Conservation (phyloP, 2,113 vertebrate species). For the Zosterops japonicus region DNA sequence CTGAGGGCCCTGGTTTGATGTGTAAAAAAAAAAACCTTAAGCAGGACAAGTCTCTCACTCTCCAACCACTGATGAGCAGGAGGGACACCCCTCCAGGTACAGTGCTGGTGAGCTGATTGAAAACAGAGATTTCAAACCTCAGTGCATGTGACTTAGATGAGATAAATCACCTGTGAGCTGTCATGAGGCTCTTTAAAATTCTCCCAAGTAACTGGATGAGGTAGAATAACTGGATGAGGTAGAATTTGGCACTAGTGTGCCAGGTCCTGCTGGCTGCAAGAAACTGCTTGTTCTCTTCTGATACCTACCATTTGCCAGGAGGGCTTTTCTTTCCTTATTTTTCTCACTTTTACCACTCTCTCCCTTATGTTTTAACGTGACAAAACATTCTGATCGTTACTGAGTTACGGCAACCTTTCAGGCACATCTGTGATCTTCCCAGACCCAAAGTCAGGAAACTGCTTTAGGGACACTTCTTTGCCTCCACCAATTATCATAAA, state of each 20-base stretch:
- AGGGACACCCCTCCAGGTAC: background rate
- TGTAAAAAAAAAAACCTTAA: background rate
- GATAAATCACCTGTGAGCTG: background rate
- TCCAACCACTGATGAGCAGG: background rate
- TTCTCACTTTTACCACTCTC: background rate
- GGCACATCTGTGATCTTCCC: background rate
- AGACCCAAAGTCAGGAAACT: background rate
- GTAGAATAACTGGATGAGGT: background rate
- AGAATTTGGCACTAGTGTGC: background rate
- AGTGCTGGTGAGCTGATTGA: background rate
- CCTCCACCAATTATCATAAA: rapidly evolving
- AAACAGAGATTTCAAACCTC: background rate
- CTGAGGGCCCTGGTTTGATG: background rate
- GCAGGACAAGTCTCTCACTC: rapidly evolving
- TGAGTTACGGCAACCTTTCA: background rate
- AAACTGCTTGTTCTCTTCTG: background rate
- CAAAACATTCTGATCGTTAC: background rate
- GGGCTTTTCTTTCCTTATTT: rapidly evolving
- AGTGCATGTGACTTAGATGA: background rate
- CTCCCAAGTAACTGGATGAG: background rate
- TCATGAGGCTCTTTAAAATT: background rate
- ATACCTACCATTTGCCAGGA: background rate
- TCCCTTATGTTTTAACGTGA: rapidly evolving
- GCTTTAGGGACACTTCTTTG: background rate
- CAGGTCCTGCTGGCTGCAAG: background rate